phyloP scores from a whole-genome alignment of 1,140 invertebrate species.

The Bombus cullumanus region DNA sequence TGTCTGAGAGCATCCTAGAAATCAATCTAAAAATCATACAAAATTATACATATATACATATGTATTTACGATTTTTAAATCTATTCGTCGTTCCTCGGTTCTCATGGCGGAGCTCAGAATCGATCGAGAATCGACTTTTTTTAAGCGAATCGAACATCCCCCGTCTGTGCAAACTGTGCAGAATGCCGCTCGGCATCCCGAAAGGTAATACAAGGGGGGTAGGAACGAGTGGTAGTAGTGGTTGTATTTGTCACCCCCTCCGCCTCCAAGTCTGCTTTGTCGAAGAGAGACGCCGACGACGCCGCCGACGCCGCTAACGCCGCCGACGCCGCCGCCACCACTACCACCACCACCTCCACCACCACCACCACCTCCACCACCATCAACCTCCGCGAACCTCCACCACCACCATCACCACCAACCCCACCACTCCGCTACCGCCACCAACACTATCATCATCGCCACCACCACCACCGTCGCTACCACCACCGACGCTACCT shows the following conservation, averaged over 20 bases:
- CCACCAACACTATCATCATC: no score
- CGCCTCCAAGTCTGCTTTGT: conserved; percentile 30
- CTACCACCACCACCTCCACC: no score
- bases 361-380: not conserved
- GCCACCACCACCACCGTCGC: conserved; percentile 26
- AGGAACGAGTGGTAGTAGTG: conserved; percentile 22
- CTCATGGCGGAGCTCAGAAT: not conserved
- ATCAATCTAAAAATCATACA: no score
- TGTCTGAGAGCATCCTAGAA: no score
- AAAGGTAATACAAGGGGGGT: conserved; percentile 24
- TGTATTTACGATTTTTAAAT: no score
- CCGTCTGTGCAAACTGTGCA: not conserved
- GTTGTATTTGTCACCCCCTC: conserved; percentile 32
- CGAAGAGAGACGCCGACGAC: conserved; percentile 6
- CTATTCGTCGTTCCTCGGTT: no score
- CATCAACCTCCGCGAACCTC: not conserved
- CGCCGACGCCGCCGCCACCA: not conserved
- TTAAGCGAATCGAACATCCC: no score
- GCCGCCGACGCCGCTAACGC: conserved; percentile 10
- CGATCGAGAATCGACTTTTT: no score
- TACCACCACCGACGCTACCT: not conserved
- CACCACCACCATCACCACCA: not conserved
- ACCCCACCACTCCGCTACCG: not conserved
- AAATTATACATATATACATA: no score
- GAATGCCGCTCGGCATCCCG: conserved; percentile 42